Percentiles rank a stretch among this genome's conserved stretches.
Conservation (phyloP, 2,113 vertebrate species). For the Prionailurus viverrinus region DNA sequence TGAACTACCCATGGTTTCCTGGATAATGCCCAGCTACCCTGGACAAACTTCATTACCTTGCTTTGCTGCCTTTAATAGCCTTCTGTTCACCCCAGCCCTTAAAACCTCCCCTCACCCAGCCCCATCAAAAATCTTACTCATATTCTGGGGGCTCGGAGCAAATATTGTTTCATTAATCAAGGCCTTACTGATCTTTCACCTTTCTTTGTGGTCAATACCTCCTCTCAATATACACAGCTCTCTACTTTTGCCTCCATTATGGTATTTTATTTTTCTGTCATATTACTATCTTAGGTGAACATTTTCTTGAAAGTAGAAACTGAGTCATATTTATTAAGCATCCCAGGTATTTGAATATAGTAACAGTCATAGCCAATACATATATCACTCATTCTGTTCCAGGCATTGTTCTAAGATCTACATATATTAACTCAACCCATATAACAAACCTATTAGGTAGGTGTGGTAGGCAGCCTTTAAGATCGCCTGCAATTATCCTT, state of each 20-base stretch:
- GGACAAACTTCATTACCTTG: background rate
- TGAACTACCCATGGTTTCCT: background rate
- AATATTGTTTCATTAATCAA: background rate
- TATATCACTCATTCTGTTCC: background rate
- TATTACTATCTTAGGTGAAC: background rate
- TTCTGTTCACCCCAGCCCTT: background rate
- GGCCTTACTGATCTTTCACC: background rate
- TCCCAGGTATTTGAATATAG: background rate
- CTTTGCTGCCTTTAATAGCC: background rate
- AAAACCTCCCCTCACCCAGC: background rate
- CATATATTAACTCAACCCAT: background rate
- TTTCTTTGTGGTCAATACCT: background rate
- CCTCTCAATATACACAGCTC: background rate
- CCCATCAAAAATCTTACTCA: background rate
- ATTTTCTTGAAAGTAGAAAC: slow-evolving; percentile 35
- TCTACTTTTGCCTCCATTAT: background rate
- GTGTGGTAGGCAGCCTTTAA: background rate
- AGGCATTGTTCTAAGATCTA: slow-evolving; percentile 10
- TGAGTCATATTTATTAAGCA: slow-evolving; percentile 13
- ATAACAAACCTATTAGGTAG: background rate
- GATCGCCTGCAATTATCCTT: background rate
- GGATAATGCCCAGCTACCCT: background rate
- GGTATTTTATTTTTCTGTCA: background rate
- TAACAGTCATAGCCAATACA: background rate
- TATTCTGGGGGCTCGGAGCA: background rate